phyloP scores from a whole-genome alignment of 2,113 vertebrate genomes.

The Bothrops jararaca region DNA sequence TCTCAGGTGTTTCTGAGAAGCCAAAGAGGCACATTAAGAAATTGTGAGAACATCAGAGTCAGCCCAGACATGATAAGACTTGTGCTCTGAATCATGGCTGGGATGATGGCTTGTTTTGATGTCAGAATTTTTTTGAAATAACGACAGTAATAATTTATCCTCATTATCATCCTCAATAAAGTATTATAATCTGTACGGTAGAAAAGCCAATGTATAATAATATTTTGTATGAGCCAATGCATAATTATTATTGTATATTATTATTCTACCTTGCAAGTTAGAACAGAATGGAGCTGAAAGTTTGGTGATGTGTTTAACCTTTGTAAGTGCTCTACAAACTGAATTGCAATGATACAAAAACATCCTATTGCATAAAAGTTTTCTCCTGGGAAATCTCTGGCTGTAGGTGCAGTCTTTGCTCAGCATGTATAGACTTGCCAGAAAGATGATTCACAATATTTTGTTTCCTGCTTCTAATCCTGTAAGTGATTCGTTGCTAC shows the following conservation, averaged over 20 bases:
- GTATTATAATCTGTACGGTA: not conserved
- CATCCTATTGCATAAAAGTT: conserved; percentile 52
- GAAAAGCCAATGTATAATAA: not conserved
- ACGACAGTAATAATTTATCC: not conserved
- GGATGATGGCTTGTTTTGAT: conserved; percentile 15
- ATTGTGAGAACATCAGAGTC: not conserved
- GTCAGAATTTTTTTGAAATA: conserved; percentile 7
- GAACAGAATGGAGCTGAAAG: not conserved
- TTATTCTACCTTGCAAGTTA: not conserved
- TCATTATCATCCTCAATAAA: not conserved
- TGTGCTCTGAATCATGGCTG: not conserved
- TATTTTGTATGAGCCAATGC: not conserved
- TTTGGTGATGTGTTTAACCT: not conserved
- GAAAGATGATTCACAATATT: conserved; percentile 52
- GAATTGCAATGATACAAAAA: conserved; percentile 35
- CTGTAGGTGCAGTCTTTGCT: conserved; percentile 45
- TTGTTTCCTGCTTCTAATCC: conserved; percentile 48
- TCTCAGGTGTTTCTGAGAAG: not conserved
- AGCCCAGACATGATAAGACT: not conserved
- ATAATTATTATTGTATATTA: not conserved
- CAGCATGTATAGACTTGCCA: conserved; percentile 42
- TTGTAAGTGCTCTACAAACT: not conserved
- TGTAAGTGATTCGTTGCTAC: conserved; percentile 34
- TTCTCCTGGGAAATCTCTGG: conserved; percentile 52
- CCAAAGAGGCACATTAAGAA: not conserved